These are phyloP conservation scores for Zele albiditarsus DNA, from an alignment of 2,888 invertebrate genomes.

Conservation along the genomic window DNA sequence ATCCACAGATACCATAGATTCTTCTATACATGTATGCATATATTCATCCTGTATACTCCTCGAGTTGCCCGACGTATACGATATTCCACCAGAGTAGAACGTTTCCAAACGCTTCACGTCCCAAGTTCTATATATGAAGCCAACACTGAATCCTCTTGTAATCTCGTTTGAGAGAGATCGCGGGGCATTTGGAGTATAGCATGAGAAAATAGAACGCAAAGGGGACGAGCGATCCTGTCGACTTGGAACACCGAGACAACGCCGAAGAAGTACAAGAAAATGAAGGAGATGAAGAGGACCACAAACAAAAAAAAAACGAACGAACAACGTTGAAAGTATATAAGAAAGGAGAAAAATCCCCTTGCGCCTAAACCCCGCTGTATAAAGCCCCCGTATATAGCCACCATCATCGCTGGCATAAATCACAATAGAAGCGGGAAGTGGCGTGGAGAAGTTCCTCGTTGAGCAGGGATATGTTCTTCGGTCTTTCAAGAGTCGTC, in stretches of 20 bases:
- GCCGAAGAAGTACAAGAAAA: background rate
- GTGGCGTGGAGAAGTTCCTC: conserved; percentile 67
- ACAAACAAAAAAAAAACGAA: conserved; percentile 5
- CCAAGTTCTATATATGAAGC: conserved; percentile 48
- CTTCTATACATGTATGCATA: conserved; percentile 30
- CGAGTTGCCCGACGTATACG: background rate
- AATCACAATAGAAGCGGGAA: conserved; percentile 72
- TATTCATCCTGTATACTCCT: conserved; percentile 37
- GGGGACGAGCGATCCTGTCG: conserved; percentile 21
- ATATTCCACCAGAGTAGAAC: conserved; percentile 50
- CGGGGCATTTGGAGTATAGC: conserved; percentile 45
- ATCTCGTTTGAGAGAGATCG: conserved; percentile 70
- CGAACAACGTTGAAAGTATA: background rate
- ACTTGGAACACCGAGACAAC: background rate
- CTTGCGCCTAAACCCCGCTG: conserved; percentile 60
- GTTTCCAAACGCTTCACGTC: conserved; percentile 63
- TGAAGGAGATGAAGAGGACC: background rate
- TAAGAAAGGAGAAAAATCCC: conserved; percentile 44
- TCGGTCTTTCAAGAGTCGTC: conserved; percentile 46
- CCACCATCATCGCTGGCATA: conserved; percentile 70
- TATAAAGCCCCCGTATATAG: conserved; percentile 58
- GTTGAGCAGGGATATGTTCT: conserved; percentile 66
- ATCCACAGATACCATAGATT: background rate
- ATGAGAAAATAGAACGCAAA: conserved; percentile 25
- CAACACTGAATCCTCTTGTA: conserved; percentile 65